Evolutionary conservation across 2,797 vertebrate genomes (phyloP), one percentile per base, ranked within the genome.

Genomic region (Oreonectes daqikongensis): DNA sequence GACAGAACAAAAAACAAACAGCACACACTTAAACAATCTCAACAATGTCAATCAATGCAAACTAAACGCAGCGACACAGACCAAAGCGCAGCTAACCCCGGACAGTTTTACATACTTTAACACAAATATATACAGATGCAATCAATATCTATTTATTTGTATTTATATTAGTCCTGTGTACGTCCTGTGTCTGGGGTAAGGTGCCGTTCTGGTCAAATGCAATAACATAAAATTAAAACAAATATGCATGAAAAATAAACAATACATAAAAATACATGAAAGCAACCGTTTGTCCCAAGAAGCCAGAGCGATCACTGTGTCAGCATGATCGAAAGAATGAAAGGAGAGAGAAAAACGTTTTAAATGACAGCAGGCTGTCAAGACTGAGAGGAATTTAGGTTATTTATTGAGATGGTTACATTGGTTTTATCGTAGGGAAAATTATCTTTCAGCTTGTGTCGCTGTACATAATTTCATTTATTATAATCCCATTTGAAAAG

Each of bases 1-100:
- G 79, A 85, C 73, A 85, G 79, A 79, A 80, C 75, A 85, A 74
- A 69, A 81, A 85, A 72, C 72, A 82, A 63, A 83, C 81, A 82
- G 40, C 78, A 83, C 53, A 72, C 79, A 81, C 79, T 78, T 80
- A 28, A 78, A 82, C 80, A 81, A 72, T 42, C 74, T 76, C 38
- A 76, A 82, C 73, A 79, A 81, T 79, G 72, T 80, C 64, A 76
- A 81, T 75, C 66, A 60, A 82, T 74, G 75, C 80, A 82, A 82
- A 79, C 72, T 52, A 77, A 77, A 75, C 30, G 35, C 32, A 53
- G 66, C 65, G 61, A 72, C 32, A 81, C 80, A 48, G 67, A 77
- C 66, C 70, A 85, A 55, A 61, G 66, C 2, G 70, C 80, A 85
- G 69, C 80, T 79, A 67, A 52, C 80, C 81, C 70, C 75, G 74